Conservation (phyloP, 2,888 invertebrate genomes). For the Monopis laevigella region DNA sequence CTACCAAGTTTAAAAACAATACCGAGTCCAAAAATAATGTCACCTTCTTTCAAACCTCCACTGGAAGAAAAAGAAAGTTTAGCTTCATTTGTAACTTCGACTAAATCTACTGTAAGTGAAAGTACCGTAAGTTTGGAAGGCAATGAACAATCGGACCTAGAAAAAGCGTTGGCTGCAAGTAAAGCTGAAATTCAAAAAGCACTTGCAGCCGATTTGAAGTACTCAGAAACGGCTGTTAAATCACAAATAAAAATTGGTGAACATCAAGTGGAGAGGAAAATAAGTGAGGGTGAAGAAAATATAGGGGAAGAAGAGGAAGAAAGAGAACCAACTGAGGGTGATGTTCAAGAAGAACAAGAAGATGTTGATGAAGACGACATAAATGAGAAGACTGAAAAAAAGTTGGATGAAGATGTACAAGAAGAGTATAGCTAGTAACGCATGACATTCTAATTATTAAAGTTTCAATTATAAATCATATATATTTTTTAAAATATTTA, state of each 20-base stretch:
- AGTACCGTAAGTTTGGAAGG: conserved; percentile 25
- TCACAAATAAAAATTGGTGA: conserved; percentile 27
- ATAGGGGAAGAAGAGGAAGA: conserved; percentile 6
- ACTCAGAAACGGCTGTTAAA: conserved; percentile 31
- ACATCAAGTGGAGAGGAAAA: conserved; percentile 16
- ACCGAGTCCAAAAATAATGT: conserved; percentile 40
- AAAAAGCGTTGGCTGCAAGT: conserved; percentile 36
- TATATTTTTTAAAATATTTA: not conserved
- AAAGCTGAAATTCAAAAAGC: conserved; percentile 48
- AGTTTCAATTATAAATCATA: not conserved
- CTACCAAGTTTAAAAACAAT: conserved; percentile 42
- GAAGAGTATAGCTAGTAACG: too few species aligned
- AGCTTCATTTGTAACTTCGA: conserved; percentile 42
- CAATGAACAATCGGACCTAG: conserved; percentile 29
- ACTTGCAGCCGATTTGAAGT: conserved; percentile 45
- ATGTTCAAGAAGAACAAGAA: conserved; percentile 11
- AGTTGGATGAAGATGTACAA: not conserved
- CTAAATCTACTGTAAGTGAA: conserved; percentile 30
- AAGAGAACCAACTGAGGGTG: conserved; percentile 11
- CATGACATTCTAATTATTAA: not conserved
- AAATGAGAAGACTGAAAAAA: conserved; percentile 1
- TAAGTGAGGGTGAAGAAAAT: conserved; percentile 1
- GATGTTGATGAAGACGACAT: conserved; percentile 12
- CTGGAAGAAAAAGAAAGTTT: conserved; percentile 37
- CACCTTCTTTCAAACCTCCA: conserved; percentile 26